Conservation (phyloP, 2,888 invertebrate species). For the Troilus luridus region DNA sequence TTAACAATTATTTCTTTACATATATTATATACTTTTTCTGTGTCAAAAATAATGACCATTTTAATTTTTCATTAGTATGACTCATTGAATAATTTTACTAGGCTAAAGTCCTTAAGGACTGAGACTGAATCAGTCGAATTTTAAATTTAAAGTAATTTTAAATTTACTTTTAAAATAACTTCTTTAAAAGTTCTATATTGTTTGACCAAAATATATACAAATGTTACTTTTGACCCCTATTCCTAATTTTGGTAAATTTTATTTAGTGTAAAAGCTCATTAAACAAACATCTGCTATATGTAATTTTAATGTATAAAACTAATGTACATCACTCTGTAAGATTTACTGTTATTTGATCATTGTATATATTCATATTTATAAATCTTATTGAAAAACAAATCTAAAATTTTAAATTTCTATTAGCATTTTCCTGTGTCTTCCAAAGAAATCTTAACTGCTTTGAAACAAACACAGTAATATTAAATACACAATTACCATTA, state of each 20-base stretch:
- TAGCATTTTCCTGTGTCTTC: background rate
- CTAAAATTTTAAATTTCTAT: background rate
- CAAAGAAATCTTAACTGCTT: background rate
- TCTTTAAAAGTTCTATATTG: background rate
- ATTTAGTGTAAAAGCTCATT: background rate
- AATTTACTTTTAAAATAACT: no score
- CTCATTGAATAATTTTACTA: background rate
- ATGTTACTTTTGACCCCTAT: background rate
- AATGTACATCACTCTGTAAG: background rate
- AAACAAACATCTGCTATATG: background rate
- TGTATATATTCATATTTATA: constrained; percentile 5
- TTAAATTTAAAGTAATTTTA: background rate
- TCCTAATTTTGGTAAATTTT: background rate
- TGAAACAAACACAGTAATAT: background rate
- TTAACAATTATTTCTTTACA: background rate
- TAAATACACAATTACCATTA: background rate
- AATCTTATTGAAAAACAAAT: background rate
- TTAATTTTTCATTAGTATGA: background rate
- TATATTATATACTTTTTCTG: background rate
- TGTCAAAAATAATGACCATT: background rate
- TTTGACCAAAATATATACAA: background rate
- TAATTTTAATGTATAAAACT: background rate
- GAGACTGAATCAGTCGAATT: background rate
- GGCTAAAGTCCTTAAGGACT: background rate
- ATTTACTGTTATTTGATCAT: constrained; percentile 8